Evolutionary conservation across 2,888 invertebrate genomes (phyloP).

Genomic region (Drosophila kuntzei): DNA sequence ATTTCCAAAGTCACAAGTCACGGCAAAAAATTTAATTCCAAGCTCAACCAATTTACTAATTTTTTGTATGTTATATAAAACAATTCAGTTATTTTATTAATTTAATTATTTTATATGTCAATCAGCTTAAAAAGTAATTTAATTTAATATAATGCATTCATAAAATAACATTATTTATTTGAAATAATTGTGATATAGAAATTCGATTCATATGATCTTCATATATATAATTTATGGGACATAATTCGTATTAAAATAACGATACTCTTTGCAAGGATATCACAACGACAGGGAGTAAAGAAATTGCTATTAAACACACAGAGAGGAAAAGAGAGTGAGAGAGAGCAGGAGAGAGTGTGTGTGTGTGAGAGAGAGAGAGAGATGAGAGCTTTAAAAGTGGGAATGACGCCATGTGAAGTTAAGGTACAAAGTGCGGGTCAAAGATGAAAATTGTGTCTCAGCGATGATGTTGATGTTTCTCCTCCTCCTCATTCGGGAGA

Average conservation of each 20-base stretch:
- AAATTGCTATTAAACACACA: constrained; percentile 69
- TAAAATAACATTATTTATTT: too few species aligned
- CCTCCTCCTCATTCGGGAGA: not conserved
- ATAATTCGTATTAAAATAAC: not conserved
- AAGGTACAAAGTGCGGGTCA: constrained; percentile 43
- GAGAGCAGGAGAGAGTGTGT: not conserved
- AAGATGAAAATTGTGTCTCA: constrained; percentile 18
- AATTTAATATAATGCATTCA: too few species aligned
- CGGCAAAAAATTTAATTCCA: too few species aligned
- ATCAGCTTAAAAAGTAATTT: too few species aligned
- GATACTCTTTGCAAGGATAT: not conserved
- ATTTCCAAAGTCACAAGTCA: too few species aligned
- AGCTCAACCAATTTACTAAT: too few species aligned
- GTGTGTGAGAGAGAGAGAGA: not conserved
- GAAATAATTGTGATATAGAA: too few species aligned
- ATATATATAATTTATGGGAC: not conserved
- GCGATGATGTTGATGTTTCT: not conserved
- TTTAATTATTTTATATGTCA: too few species aligned
- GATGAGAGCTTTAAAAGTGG: constrained; percentile 34
- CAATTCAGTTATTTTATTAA: too few species aligned
- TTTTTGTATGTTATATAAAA: too few species aligned
- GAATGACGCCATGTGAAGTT: constrained; percentile 9
- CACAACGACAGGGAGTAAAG: constrained; percentile 43
- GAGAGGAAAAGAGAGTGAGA: not conserved
- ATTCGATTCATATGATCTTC: too few species aligned